Base-by-base conservation (phyloP, 1,140 invertebrate species). In the Pentalonia nigronervosa region DNA sequence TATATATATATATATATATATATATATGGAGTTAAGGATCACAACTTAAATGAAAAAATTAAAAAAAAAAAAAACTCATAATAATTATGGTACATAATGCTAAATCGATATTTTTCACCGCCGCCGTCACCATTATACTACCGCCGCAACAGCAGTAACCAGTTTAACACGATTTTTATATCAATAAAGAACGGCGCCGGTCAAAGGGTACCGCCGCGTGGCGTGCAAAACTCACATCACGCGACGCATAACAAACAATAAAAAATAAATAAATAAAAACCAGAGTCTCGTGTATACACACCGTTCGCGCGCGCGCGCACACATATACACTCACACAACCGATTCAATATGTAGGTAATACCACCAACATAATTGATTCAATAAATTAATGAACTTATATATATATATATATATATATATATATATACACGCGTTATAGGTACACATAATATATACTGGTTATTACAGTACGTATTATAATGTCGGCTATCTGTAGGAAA, bases 191-290 rank as follows among this genome's bases (percentile, higher is more conserved):
- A 91, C 76, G 45, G 45, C 67, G 45, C 90, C 60, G 76, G 91
- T 92, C 91, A 92, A 92, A 92, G 76, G 76, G 76, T 83, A 83
- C 91, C 91, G 91, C 90, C 90, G 47, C 90, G 34, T 67, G 36
- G 60, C 90, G 36, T n/a, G 60, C 30, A 67, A 91, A 83, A 48
- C 45, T n/a, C 47, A 50, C 76, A 83, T 92, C 91, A 84, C 76
- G 91, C 91, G 25, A 91, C 90, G 41, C 23, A 45, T 30, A 90
- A 45, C 56, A 45, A 76, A 89, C 90, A 92, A 92, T 50, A 89
- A 89, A 56, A 89, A 86, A 84, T 84, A 84, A 83, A 88, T 87
- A 21, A 89, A 41, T 50, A 50, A 50, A 89, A 89, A 89, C 88
- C 25, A 3, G 23, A 89, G 34, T 41, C 23, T 17, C 56, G 36